phyloP scores from a whole-genome alignment of 2,797 vertebrate species.

The Limnodromus scolopaceus region DNA sequence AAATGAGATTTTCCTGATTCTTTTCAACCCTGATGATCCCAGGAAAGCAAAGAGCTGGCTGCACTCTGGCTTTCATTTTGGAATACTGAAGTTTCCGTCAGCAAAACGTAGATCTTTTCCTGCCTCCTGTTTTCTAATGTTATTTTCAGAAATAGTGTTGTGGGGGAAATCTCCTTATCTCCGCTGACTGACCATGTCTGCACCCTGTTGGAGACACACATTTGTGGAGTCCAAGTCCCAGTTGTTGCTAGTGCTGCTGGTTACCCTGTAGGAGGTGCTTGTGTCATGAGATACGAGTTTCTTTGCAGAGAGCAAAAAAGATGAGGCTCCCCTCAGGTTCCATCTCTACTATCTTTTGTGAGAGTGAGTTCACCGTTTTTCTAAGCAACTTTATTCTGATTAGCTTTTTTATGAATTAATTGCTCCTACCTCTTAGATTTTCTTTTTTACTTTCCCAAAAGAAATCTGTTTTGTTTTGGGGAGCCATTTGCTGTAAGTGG shows the following conservation, averaged over 20 bases:
- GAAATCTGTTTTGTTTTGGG: background rate
- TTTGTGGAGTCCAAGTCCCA: background rate
- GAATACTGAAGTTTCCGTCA: background rate
- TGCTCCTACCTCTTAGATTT: background rate
- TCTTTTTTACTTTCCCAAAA: background rate
- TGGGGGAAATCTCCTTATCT: background rate
- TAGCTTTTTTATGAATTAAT: background rate
- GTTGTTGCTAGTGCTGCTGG: background rate
- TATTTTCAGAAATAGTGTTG: background rate
- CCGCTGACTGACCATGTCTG: fast-evolving
- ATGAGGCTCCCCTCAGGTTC: background rate
- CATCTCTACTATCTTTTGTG: background rate
- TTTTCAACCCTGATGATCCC: background rate
- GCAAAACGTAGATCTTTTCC: background rate
- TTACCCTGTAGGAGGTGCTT: background rate
- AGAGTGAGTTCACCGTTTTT: background rate
- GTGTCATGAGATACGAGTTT: background rate
- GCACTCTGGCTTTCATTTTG: background rate
- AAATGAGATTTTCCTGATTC: background rate
- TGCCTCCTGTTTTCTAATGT: background rate
- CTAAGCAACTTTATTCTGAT: background rate
- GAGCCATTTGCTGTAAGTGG: background rate
- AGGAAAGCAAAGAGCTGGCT: background rate
- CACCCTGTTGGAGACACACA: background rate
- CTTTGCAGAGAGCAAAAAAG: background rate